A percentile compares a stretch with the other conserved stretches of the same genome.
These are phyloP conservation scores for Psittacula derbiana DNA, from an alignment of 2,797 vertebrate species.

Conservation along the genomic window DNA sequence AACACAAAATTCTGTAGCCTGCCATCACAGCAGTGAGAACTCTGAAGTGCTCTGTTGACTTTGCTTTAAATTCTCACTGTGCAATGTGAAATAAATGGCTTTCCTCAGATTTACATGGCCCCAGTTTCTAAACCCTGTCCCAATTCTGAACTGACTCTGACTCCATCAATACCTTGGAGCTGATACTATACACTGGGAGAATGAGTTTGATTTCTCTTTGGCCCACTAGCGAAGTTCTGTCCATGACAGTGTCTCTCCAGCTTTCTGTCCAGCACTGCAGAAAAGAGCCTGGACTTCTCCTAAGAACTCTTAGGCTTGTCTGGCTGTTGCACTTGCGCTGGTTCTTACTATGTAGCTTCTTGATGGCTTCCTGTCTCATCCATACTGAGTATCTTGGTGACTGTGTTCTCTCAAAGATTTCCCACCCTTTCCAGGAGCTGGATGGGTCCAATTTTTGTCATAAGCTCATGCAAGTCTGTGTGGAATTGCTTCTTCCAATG, in stretches of 20 bases:
- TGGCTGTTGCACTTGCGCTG: not conserved
- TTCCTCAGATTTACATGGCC: not conserved
- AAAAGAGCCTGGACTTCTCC: not conserved
- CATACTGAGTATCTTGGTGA: not conserved
- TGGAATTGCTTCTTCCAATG: not conserved
- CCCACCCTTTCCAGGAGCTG: not conserved
- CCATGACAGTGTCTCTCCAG: accelerated
- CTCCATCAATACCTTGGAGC: not conserved
- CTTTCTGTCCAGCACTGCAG: not conserved
- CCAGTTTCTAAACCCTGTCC: not conserved
- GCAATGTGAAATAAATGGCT: not conserved
- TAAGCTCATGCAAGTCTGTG: not conserved
- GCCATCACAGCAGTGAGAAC: not conserved
- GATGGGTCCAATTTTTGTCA: not conserved
- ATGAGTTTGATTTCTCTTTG: not conserved
- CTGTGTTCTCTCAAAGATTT: not conserved
- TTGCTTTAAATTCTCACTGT: not conserved
- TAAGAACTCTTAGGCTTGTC: not conserved
- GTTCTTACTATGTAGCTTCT: not conserved
- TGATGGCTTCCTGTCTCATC: not conserved
- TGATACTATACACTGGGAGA: not conserved
- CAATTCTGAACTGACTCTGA: not conserved
- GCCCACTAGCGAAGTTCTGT: not conserved
- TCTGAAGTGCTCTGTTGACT: not conserved
- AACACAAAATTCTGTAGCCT: not conserved